Base-by-base conservation (phyloP, 2,113 vertebrate genomes). In the Machaerirhynchus nigripectus region DNA sequence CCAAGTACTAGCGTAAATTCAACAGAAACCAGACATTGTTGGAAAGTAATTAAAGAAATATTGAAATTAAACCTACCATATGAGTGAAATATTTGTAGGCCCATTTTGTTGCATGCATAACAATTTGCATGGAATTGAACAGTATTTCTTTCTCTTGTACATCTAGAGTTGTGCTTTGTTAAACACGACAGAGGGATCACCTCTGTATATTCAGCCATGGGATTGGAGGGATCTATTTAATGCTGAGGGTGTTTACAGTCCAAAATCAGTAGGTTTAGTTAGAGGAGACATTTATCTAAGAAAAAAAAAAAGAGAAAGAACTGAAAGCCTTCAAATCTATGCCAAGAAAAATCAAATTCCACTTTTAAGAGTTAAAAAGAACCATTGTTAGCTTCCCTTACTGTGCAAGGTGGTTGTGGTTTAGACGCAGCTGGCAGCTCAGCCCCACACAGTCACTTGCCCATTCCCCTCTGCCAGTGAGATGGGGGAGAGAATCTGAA, bases 1-100 rank as follows among this genome's bases (percentile, higher is more conserved):
- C 97, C 94, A 97, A 98, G 87, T 93, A 97, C 93, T 96, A 96
- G 96, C 39, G 57, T 96, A 98, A 97, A 98, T 98, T 98, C 97
- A 98, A 97, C 97, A 97, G 93, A 97, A 97, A 98, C 96, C 96
- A 98, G 98, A 97, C 97, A 98, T 96, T 97, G 96, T 96, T 97
- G 96, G 98, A 97, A 98, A 98, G 94, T 97, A 97, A 98, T 98
- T 98, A 96, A 97, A 97, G 95, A 98, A 98, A 98, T 98, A 98
- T 98, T 98, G 98, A 97, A 97, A 97, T 96, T 93, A 97, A 98
- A 97, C 80, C 91, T 87, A 95, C 83, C 86, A 96, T 97, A 96
- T 97, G 97, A 98, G 96, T 95, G 96, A 97, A 97, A 96, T 95
- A 89, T 97, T 92, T 97, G 85, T 91, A 96, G 96, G 95, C 97